Conservation (phyloP, 2,888 invertebrate species). For the Acronicta psi region DNA sequence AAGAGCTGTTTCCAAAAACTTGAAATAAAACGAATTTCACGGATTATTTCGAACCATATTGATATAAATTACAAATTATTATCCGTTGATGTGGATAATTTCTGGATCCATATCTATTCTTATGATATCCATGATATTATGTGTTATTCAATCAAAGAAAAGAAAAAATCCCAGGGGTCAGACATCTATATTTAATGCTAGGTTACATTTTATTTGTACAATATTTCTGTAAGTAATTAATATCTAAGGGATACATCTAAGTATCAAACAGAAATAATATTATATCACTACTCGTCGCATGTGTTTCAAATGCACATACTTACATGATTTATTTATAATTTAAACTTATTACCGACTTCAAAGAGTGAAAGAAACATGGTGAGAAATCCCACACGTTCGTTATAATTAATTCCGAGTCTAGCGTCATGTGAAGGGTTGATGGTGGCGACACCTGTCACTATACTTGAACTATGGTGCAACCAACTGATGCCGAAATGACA, state of each 20-base stretch:
- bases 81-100: no score
- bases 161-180: no score
- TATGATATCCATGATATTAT: no score
- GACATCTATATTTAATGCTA: no score
- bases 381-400: slow-evolving; percentile 51
- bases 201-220: no score
- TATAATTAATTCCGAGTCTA: slow-evolving; percentile 49
- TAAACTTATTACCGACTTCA: slow-evolving; percentile 49
- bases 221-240: no score
- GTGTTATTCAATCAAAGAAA: no score
- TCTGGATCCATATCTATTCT: no score
- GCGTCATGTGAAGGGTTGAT: slow-evolving; percentile 31
- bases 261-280: slow-evolving; percentile 6
- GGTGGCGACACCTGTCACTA: slow-evolving; percentile 38
- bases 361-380: slow-evolving; percentile 37
- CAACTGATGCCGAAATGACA: slow-evolving; percentile 11
- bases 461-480: slow-evolving; percentile 28
- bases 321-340: slow-evolving; percentile 52
- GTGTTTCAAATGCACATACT: slow-evolving; percentile 28
- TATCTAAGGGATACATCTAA: not conserved
- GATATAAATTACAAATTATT: no score
- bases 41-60: no score
- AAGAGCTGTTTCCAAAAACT: no score
- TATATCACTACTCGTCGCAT: slow-evolving; percentile 7
- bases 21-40: no score